Evolutionary conservation across 2,888 invertebrate genomes (phyloP).

Genomic region (Agrenia bidenticulata): DNA sequence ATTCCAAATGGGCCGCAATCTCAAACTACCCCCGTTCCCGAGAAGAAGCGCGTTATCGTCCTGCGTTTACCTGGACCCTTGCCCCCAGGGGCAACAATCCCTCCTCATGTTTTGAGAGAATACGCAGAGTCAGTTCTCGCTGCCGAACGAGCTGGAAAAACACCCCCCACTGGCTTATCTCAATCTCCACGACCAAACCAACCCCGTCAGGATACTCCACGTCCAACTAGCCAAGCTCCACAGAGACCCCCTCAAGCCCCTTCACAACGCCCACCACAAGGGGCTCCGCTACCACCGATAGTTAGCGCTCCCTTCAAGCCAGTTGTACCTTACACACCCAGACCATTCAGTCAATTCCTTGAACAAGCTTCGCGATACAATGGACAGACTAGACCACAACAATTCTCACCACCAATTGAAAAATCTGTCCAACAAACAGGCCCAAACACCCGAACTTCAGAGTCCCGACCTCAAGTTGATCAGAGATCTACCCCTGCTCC

Average conservation of each 20-base stretch:
- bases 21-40: background rate
- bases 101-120: slow-evolving; percentile 14
- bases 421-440: background rate
- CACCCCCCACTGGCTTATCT: slow-evolving; percentile 14
- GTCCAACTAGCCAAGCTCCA: slow-evolving; percentile 11
- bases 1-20: background rate
- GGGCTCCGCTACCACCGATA: background rate
- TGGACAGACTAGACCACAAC: slow-evolving; percentile 15
- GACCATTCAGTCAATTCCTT: slow-evolving; percentile 17
- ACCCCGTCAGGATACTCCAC: slow-evolving; percentile 11
- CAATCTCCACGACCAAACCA: background rate
- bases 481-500: background rate
- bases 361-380: slow-evolving; percentile 4
- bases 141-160: slow-evolving; percentile 15
- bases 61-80: slow-evolving; percentile 22
- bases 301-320: background rate
- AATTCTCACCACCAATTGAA: slow-evolving; percentile 2
- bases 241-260: slow-evolving; percentile 12
- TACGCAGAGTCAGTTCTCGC: slow-evolving; percentile 19
- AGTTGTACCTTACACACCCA: slow-evolving; percentile 2
- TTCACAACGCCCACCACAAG: slow-evolving; percentile 14
- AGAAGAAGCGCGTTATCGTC: slow-evolving; percentile 20
- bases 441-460: background rate
- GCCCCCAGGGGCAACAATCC: slow-evolving; percentile 22
- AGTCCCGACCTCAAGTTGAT: slow-evolving; percentile 10